Evolutionary conservation across 2,113 vertebrate species (phyloP), one percentile per base, ranked within the genome.

Genomic region (Oceanites oceanicus): DNA sequence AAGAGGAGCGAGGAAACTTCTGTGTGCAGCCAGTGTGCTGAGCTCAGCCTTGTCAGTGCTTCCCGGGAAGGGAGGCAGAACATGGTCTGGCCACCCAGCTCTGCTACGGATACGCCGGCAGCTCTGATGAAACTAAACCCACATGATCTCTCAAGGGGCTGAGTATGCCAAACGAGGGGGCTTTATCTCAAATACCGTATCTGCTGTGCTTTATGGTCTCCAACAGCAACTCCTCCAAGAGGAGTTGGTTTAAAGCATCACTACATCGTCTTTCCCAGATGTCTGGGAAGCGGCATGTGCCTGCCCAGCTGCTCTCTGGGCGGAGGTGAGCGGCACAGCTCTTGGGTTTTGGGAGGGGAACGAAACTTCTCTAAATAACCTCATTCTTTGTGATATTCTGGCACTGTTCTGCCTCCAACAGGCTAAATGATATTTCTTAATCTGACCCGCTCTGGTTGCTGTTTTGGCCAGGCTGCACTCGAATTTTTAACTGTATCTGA

Each of bases 141-240:
- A 9, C 7, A 1, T 0, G 0, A 3, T 36, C 16, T 29, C 38
- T 40, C 6, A 15, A 11, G 49, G 15, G 65, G 13, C 34, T 19
- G 36, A 4, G 18, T 50, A 2, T 45, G 16, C 38, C 19, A 19
- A 34, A 5, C 0, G 14, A 8, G 25, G 15, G 30, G 50, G 36
- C 29, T 70, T 58, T 45, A 2, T 11, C 23, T 82, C 34, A 38
- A 15, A 13, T 26, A 27, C 15, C 1, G 0, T n/a, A 25, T 34
- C 49, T 87, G 6, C 13, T 65, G 22, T 62, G 49, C 47, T 82
- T 71, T 49, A 19, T 30, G 27, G 14, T 49, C 40, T 71, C 49
- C 18, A 68, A 19, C 30, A 79, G 77, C 61, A 44, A 4, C 30
- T 47, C 13, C 61, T 70, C 9, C 25, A 29, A 32, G 38, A 44